These are phyloP conservation scores for Cistogaster globosa DNA, from an alignment of 2,888 invertebrate genomes.

Conservation along the genomic window DNA sequence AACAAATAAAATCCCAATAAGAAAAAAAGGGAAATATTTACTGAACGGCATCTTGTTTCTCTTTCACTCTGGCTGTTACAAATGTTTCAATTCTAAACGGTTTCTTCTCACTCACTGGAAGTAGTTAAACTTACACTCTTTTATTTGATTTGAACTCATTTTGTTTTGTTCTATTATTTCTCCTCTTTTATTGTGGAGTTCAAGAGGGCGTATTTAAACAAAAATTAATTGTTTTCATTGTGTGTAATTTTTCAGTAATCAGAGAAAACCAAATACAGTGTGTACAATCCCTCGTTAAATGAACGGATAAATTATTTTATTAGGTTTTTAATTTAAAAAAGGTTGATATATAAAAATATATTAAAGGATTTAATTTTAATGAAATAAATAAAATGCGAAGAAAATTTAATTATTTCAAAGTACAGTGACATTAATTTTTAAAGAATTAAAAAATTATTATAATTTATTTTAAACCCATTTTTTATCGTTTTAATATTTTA, in stretches of 20 bases:
- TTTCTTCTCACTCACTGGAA: conserved; percentile 61
- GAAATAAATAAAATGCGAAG: too few species aligned
- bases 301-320: not conserved
- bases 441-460: too few species aligned
- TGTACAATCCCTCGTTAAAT: conserved; percentile 19
- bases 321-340: too few species aligned
- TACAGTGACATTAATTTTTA: too few species aligned
- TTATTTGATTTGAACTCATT: conserved; percentile 26
- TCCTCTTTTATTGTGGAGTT: not conserved
- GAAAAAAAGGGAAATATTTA: conserved; percentile 29
- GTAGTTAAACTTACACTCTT: not conserved
- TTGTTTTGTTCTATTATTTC: conserved; percentile 14
- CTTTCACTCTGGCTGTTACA: not conserved
- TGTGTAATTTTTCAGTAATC: not conserved
- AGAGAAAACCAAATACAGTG: conserved; percentile 8
- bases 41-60: not conserved
- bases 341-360: too few species aligned
- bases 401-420: too few species aligned
- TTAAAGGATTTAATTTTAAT: too few species aligned
- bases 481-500: too few species aligned
- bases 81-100: conserved; percentile 58
- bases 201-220: conserved; percentile 40
- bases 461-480: too few species aligned
- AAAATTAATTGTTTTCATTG: not conserved
- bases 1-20: conserved; percentile 20